Conservation (phyloP, 30 jellyfish, hydroid and myxozoan genomes). For the Pseudorhiza aurosa region DNA sequence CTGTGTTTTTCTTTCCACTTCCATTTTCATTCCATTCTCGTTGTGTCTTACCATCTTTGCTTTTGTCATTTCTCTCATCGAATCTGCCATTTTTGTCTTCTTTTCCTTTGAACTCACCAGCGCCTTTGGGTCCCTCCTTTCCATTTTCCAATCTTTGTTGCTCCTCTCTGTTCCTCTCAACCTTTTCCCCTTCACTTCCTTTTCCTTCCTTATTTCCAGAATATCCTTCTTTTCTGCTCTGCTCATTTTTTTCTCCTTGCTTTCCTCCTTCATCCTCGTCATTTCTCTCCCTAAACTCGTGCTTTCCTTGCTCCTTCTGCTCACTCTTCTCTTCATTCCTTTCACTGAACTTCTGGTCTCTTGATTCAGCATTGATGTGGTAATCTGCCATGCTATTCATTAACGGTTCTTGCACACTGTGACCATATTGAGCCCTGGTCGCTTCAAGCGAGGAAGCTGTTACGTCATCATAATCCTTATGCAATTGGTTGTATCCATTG, state of each 20-base stretch:
- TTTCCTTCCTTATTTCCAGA: constrained; percentile 14
- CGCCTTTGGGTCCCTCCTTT: background rate
- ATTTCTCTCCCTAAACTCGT: constrained; percentile 12
- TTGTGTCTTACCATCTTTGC: background rate
- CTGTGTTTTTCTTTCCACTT: constrained; percentile 6
- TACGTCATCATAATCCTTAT: constrained; percentile 7
- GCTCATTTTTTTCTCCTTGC: constrained; percentile 13
- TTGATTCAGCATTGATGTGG: constrained; percentile 17
- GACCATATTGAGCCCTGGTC: background rate
- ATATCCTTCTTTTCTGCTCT: background rate
- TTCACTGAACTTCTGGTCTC: constrained; percentile 10
- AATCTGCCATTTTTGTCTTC: background rate
- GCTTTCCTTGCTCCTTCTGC: constrained; percentile 5
- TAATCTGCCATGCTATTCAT: background rate
- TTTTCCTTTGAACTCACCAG: background rate
- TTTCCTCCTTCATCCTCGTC: constrained; percentile 19
- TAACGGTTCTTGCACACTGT: background rate
- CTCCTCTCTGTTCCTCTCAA: constrained; percentile 6
- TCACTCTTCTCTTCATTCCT: constrained; percentile 2
- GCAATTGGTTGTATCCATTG: constrained; percentile 36
- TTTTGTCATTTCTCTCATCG: background rate
- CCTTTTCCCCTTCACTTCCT: background rate
- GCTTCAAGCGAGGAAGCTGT: background rate
- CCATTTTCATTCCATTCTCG: constrained; percentile 10
- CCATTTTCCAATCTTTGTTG: background rate